Base-by-base conservation (phyloP, 1,140 invertebrate genomes). In the Andricus grossulariae region DNA sequence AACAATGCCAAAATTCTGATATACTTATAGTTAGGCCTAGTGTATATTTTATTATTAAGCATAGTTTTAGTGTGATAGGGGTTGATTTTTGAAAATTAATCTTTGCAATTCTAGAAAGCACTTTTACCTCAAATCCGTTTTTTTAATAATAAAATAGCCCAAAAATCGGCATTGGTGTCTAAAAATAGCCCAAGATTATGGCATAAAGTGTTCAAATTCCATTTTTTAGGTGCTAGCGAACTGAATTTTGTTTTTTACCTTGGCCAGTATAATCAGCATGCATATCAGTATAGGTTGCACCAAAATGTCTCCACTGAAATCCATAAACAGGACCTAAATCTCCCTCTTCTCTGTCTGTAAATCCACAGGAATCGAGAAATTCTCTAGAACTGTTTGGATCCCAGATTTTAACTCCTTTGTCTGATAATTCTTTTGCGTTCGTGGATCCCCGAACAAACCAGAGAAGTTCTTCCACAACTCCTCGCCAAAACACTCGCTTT, bases 261-360 rank as follows among this genome's bases (percentile, higher is more conserved):
- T 99, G 92, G 39, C 94, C 95, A 25, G 86, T 92, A 86, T 99
- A 99, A 92, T 99, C 95, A 66, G 95, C 93, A 81, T 96, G 92
- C 93, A 97, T 97, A 82, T 96, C 94, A 54, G 93, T 91, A 90
- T 99, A 99, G 84, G 97, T 91, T 3, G 98, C 98, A 50, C 99
- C 99, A 93, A 96, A 99, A 91, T 99, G 98, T 75, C 99, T 93
- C 99, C 99, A 99, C 89, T 99, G 99, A 87, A 99, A 99, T 0
- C 99, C 99, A 93, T 99, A 99, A 25, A 99, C 94, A 8, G 99
- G 99, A 1, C 99, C 99, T 39, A 99, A 92, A 92, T 99, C 99
- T 74, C 98, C 98, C 93, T 98, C 98, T 89, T 97, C 95, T 76
- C 98, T 92, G 55, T 99, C 94, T 3, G 86, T 93, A 77, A 99